Evolutionary conservation across 1,140 invertebrate genomes (phyloP).

Genomic region (Megalopta genalis): DNA sequence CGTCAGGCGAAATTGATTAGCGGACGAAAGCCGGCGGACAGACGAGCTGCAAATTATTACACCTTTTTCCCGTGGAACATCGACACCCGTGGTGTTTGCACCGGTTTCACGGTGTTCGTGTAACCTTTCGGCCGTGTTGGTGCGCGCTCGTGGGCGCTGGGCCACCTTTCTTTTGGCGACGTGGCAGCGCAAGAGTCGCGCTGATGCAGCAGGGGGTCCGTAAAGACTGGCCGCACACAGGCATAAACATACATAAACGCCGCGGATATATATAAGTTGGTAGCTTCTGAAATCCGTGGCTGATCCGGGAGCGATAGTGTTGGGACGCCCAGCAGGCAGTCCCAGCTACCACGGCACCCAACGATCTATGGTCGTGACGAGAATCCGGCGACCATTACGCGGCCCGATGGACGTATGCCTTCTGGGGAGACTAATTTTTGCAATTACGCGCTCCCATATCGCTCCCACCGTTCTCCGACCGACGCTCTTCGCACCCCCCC

Average conservation of each 20-base stretch:
- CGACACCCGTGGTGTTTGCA: slow-evolving; percentile 1
- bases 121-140: too few species aligned
- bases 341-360: slow-evolving; percentile 71
- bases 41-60: slow-evolving; percentile 40
- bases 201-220: slow-evolving; percentile 70
- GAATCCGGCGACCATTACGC: slow-evolving; percentile 68
- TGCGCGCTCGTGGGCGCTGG: too few species aligned
- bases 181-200: slow-evolving; percentile 38
- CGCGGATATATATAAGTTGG: slow-evolving; percentile 72
- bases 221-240: slow-evolving; percentile 75
- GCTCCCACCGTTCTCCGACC: too few species aligned
- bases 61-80: slow-evolving; percentile 29
- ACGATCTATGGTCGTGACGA: slow-evolving; percentile 72
- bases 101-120: too few species aligned
- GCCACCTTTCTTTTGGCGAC: slow-evolving; percentile 41
- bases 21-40: neutral
- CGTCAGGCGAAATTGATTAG: slow-evolving; percentile 22
- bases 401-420: slow-evolving; percentile 47
- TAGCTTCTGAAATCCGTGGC: slow-evolving; percentile 78
- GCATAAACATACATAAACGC: slow-evolving; percentile 72
- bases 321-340: slow-evolving; percentile 75
- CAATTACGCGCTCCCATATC: neutral
- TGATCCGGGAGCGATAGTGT: slow-evolving; percentile 76
- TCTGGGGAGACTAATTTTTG: slow-evolving; percentile 48
- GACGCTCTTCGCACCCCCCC: neutral